Evolutionary conservation across 2,797 vertebrate species (phyloP).

Genomic region (Hyperoplus immaculatus): DNA sequence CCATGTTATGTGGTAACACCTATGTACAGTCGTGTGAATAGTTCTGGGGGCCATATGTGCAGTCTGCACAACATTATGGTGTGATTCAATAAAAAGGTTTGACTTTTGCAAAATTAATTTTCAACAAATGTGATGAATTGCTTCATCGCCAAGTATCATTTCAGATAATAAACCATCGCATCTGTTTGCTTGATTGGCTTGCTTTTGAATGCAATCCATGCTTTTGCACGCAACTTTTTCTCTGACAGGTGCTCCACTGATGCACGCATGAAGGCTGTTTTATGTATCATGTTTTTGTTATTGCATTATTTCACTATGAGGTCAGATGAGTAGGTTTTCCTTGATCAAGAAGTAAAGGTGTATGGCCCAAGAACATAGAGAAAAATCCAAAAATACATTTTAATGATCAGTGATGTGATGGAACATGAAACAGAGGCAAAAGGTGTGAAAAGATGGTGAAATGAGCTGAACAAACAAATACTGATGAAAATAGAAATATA

Average conservation of each 20-base stretch:
- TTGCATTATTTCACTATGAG: constrained; percentile 58
- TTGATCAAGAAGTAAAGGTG: constrained; percentile 52
- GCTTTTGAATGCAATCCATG: constrained; percentile 64
- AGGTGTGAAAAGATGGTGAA: constrained; percentile 18
- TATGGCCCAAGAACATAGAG: constrained; percentile 36
- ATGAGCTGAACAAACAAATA: constrained; percentile 17
- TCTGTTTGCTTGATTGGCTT: constrained; percentile 69
- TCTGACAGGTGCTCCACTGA: constrained; percentile 65
- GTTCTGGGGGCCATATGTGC: constrained; percentile 75
- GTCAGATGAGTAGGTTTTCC: constrained; percentile 48
- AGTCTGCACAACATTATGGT: constrained; percentile 62
- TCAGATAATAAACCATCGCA: constrained; percentile 71
- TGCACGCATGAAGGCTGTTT: constrained; percentile 37
- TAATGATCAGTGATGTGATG: constrained; percentile 35
- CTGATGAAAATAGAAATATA: background rate
- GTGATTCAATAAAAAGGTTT: constrained; percentile 62
- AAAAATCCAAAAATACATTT: constrained; percentile 45
- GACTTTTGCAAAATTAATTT: constrained; percentile 71
- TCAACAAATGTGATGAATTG: constrained; percentile 75
- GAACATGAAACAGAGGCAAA: constrained; percentile 34
- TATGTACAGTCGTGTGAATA: constrained; percentile 64
- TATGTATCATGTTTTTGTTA: constrained; percentile 59
- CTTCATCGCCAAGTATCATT: constrained; percentile 71
- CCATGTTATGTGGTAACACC: constrained; percentile 78
- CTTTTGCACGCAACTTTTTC: constrained; percentile 60